Percentiles rank a stretch among this genome's conserved stretches.
Evolutionary conservation across 2,797 vertebrate genomes (phyloP).

Genomic region (Melanotaenia boesemani): DNA sequence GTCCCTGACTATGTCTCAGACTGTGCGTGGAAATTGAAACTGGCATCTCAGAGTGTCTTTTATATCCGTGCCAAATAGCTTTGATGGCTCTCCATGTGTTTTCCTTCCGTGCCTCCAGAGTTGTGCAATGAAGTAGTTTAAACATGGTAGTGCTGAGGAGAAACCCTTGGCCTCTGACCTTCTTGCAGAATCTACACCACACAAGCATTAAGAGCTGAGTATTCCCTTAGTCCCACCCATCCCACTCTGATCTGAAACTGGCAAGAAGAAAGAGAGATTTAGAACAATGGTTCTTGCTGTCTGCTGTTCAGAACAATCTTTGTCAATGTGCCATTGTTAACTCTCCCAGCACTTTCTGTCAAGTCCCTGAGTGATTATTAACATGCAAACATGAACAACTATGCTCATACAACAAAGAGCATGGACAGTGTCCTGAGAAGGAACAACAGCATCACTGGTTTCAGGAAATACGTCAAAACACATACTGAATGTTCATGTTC

Average conservation of each 20-base stretch:
- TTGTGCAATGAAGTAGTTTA: slow-evolving; percentile 63
- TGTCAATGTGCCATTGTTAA: slow-evolving; percentile 69
- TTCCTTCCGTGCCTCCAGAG: slow-evolving; percentile 53
- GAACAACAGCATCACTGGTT: slow-evolving; percentile 1
- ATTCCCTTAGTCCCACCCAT: slow-evolving; percentile 71
- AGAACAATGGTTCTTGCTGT: slow-evolving; percentile 78
- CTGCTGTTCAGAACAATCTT: slow-evolving; percentile 67
- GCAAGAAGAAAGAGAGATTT: slow-evolving; percentile 72
- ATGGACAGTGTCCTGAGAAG: slow-evolving; percentile 9
- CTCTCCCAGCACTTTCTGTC: slow-evolving; percentile 60
- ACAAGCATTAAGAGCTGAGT: slow-evolving; percentile 70
- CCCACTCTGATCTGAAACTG: slow-evolving; percentile 77
- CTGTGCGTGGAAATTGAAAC: slow-evolving; percentile 79
- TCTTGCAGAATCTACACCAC: slow-evolving; percentile 68
- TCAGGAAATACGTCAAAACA: slow-evolving; percentile 4
- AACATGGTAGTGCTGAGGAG: slow-evolving; percentile 69
- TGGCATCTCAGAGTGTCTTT: slow-evolving; percentile 85
- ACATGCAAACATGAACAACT: slow-evolving; percentile 59
- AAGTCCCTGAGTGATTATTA: slow-evolving; percentile 62
- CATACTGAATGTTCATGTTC: not conserved
- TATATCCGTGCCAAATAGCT: slow-evolving; percentile 77
- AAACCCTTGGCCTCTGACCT: slow-evolving; percentile 80
- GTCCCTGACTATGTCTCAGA: slow-evolving; percentile 79
- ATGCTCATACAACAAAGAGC: slow-evolving; percentile 22
- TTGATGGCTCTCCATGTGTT: slow-evolving; percentile 71